Evolutionary conservation across 2,797 vertebrate species (phyloP).

Genomic region (Pogoniulus pusillus): DNA sequence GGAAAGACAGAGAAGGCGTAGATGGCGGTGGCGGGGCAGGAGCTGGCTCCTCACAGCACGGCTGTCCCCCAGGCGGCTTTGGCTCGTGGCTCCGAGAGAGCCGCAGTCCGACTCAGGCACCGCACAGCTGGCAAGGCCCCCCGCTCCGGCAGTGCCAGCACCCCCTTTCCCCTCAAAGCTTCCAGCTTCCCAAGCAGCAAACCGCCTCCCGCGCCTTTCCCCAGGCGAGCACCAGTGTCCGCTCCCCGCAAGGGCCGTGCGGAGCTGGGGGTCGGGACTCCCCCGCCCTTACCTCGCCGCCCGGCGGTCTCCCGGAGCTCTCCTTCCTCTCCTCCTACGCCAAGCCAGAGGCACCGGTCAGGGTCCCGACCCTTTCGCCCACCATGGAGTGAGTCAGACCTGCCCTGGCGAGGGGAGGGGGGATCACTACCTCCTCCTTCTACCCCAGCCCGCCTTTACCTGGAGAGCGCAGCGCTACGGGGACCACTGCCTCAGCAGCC

Average conservation of each 20-base stretch:
- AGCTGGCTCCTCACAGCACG: not conserved
- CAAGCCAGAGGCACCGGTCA: not conserved
- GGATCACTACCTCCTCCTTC: not conserved
- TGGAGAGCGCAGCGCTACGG: not conserved
- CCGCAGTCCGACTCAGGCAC: not conserved
- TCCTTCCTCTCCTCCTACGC: not conserved
- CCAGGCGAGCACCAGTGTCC: not conserved
- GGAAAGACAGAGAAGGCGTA: no score
- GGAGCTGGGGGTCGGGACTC: not conserved
- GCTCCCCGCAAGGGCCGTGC: not conserved
- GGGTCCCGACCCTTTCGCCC: slow-evolving; percentile 2
- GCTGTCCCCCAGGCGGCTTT: no score
- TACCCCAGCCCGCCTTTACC: not conserved
- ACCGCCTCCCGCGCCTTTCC: not conserved
- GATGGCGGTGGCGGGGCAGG: not conserved
- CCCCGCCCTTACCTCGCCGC: not conserved
- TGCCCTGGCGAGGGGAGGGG: not conserved
- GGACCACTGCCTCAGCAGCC: not conserved
- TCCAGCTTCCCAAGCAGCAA: not conserved
- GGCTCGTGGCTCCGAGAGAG: not conserved
- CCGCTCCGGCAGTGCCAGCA: not conserved
- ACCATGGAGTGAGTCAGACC: slow-evolving; percentile 8
- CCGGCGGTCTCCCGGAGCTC: not conserved
- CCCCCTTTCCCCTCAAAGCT: not conserved
- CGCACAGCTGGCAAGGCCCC: not conserved